Percentiles rank a stretch among this genome's conserved stretches.
These are phyloP conservation scores for Electrophaes corylata DNA, from an alignment of 2,888 invertebrate genomes.

Conservation along the genomic window DNA sequence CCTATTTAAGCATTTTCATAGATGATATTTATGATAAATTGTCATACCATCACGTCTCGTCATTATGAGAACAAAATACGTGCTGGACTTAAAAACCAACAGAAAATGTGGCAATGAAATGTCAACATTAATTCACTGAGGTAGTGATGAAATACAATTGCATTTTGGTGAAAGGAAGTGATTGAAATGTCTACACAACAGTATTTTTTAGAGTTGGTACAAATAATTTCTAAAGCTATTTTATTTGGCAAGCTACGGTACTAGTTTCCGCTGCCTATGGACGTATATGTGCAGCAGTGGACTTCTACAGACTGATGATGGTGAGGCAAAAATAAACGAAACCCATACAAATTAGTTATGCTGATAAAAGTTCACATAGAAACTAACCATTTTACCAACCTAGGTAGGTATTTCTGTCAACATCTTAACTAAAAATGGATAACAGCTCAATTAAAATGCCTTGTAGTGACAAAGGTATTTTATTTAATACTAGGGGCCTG, in stretches of 20 bases:
- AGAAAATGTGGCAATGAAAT: conserved; percentile 47
- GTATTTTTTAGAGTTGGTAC: background rate
- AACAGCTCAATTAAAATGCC: too few species aligned
- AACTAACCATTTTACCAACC: background rate
- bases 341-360: background rate
- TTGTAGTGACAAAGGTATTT: too few species aligned
- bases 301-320: background rate
- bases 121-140: conserved; percentile 47
- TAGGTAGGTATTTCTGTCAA: background rate
- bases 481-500: too few species aligned
- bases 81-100: conserved; percentile 40
- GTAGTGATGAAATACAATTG: conserved; percentile 47
- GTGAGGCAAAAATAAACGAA: background rate
- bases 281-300: background rate
- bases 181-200: conserved; percentile 4
- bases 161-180: conserved; percentile 22
- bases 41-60: conserved; percentile 41
- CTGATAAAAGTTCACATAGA: background rate
- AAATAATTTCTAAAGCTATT: background rate
- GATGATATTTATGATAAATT: conserved; percentile 18
- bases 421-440: too few species aligned
- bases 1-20: conserved; percentile 10
- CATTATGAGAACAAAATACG: conserved; percentile 43
- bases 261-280: too few species aligned
- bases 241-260: background rate